phyloP scores from a whole-genome alignment of 37 sponge, comb jelly and placozoan genomes.

The Geodia barretti region DNA sequence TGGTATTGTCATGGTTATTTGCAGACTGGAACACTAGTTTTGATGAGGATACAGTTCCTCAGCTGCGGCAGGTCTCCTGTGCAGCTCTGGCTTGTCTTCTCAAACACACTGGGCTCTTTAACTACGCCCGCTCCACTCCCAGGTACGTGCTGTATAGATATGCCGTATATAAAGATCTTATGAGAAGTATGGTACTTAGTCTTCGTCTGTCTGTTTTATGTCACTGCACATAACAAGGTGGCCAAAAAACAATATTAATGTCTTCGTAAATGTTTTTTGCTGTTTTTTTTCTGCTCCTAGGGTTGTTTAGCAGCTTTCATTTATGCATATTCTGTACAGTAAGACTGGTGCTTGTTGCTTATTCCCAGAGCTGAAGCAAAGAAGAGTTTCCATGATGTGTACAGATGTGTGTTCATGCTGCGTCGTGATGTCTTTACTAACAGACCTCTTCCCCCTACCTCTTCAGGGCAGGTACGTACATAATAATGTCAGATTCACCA shows the following conservation, averaged over 20 bases:
- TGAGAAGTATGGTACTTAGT: no score
- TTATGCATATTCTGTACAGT: no score
- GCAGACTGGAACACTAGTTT: constrained; percentile 74
- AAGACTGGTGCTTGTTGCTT: no score
- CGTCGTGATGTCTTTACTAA: constrained; percentile 49
- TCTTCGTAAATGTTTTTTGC: no score
- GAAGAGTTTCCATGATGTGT: constrained; percentile 55
- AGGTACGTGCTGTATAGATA: constrained; percentile 3
- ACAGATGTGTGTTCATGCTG: constrained; percentile 57
- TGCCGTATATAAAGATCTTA: background rate
- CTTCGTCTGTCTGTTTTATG: no score
- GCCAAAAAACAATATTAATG: no score
- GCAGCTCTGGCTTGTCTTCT: constrained; percentile 70
- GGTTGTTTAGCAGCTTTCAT: no score
- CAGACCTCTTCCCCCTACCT: constrained; percentile 36
- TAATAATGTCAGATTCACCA: no score
- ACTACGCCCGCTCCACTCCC: constrained; percentile 7
- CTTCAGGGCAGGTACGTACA: background rate
- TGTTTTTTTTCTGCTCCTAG: no score
- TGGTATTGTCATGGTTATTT: no score
- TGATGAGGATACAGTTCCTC: constrained; percentile 66
- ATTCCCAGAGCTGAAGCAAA: constrained; percentile 35
- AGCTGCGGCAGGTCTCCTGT: constrained; percentile 59
- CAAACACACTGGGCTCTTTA: constrained; percentile 61
- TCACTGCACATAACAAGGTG: no score